A percentile compares a stretch with the other conserved stretches of the same genome.
Conservation (phyloP, 2,888 invertebrate species). For the Cotesia congregata region DNA sequence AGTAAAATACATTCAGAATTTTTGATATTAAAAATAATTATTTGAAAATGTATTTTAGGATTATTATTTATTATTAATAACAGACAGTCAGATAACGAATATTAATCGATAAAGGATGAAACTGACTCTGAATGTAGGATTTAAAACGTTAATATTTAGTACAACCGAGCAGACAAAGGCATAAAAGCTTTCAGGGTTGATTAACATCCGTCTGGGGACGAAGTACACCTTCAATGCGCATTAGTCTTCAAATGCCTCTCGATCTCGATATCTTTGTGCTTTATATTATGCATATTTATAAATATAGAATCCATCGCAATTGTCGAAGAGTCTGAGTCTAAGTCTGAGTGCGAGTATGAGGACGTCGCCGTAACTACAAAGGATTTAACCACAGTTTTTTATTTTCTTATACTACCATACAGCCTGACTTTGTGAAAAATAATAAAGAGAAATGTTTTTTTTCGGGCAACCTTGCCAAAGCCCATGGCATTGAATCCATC, state of each 20-base stretch:
- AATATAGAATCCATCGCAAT: constrained; percentile 36
- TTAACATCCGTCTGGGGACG: constrained; percentile 28
- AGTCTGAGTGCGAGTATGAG: constrained; percentile 35
- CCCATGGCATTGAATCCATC: constrained; percentile 50
- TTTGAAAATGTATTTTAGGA: too few relatives aligned
- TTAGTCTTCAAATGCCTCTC: constrained; percentile 19
- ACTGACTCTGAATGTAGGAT: background rate
- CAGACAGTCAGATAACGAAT: too few relatives aligned
- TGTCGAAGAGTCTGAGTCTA: constrained; percentile 13
- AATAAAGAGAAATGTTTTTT: constrained; percentile 25
- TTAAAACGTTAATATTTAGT: background rate
- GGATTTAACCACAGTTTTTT: background rate
- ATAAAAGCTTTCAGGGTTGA: constrained; percentile 23
- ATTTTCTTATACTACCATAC: background rate
- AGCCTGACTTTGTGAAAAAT: constrained; percentile 26
- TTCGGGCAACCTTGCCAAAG: constrained; percentile 47
- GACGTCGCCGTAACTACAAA: constrained; percentile 19
- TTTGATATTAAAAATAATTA: too few relatives aligned
- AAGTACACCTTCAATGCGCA: constrained; percentile 9
- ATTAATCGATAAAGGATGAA: background rate
- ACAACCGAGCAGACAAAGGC: constrained; percentile 13
- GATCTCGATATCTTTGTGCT: constrained; percentile 29
- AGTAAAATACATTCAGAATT: too few relatives aligned
- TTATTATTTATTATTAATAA: too few relatives aligned
- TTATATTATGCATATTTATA: background rate